Evolutionary conservation across 2,797 vertebrate species (phyloP), one percentile per base, ranked within the genome.

Genomic region (Columba guinea): DNA sequence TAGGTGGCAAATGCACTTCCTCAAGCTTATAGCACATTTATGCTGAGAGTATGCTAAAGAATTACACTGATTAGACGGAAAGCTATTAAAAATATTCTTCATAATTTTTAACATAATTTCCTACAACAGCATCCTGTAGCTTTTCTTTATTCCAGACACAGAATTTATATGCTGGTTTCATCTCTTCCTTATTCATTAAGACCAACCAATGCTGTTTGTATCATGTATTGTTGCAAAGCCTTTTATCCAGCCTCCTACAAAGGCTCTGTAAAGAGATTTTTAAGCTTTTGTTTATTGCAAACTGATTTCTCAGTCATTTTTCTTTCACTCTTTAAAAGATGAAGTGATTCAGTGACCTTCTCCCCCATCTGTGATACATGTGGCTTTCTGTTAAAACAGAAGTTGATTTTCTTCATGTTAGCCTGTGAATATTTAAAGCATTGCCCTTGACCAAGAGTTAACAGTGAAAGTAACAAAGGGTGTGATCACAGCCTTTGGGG

Each of bases 31-130:
- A 90, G 53, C 34, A 68, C 55, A 63, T 78, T 95, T 69, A 13
- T 64, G 20, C 27, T 86, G 62, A 80, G 11, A 49, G 9, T 68
- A 20, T 65, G 73, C 89, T 70, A 86, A 91, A 83, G 35, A 82
- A 84, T 67, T 85, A 69, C 34, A 27, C 58, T 81, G 93, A 93
- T 85, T 95, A 90, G 82, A 65, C 77, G 55, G 71, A 84, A 87
- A 75, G 30, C 69, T 91, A 87, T 92, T 89, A 75, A 95, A 83
- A 37, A 74, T 53, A 16, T 81, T 84, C 79, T 84, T 26, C 35
- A 27, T 69, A 81, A 92, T 86, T 87, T 90, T 94, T 78, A 92
- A 86, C 21, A 65, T 58, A 55, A 91, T 85, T 83, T 95, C 49
- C 30, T 87, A 76, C 60, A 92, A 59, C 53, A 89, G 12, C 12